Conservation (phyloP, 2,113 vertebrate species). For the Corythoichthys haematopterus region DNA sequence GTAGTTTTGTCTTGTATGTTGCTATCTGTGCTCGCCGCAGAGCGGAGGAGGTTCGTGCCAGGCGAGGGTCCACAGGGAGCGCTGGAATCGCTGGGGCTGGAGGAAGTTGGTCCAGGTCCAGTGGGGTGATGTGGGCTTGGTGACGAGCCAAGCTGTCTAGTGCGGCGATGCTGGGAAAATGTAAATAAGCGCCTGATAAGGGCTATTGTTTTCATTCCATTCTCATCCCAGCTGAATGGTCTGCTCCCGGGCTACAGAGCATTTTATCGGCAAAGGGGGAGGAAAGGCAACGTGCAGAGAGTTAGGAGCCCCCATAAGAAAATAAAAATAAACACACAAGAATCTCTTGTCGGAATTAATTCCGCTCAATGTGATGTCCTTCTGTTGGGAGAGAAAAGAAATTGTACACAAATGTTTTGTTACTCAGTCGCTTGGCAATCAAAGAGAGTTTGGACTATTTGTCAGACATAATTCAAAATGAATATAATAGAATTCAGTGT, state of each 20-base stretch:
- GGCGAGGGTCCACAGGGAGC: conserved; percentile 62
- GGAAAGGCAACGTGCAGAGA: conserved; percentile 54
- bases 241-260: conserved; percentile 68
- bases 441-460: conserved; percentile 7
- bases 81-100: conserved; percentile 61
- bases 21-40: conserved; percentile 61
- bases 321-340: conserved; percentile 71
- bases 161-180: conserved; percentile 76
- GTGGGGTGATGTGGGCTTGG: conserved; percentile 63
- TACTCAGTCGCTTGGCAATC: conserved; percentile 17
- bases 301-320: conserved; percentile 61
- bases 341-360: conserved; percentile 59
- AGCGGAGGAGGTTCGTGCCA: conserved; percentile 59
- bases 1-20: conserved; percentile 70
- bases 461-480: conserved; percentile 18
- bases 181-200: conserved; percentile 82
- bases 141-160: conserved; percentile 66
- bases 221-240: conserved; percentile 78
- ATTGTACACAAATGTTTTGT: conserved; percentile 5
- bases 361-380: conserved; percentile 54
- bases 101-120: conserved; percentile 68
- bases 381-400: conserved; percentile 46
- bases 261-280: conserved; percentile 69
- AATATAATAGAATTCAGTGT: conserved; percentile 25
- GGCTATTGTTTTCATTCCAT: conserved; percentile 87